Percentiles rank a stretch among this genome's conserved stretches.
phyloP scores from a whole-genome alignment of 1,140 invertebrate genomes.

The Drosophila lowei region DNA sequence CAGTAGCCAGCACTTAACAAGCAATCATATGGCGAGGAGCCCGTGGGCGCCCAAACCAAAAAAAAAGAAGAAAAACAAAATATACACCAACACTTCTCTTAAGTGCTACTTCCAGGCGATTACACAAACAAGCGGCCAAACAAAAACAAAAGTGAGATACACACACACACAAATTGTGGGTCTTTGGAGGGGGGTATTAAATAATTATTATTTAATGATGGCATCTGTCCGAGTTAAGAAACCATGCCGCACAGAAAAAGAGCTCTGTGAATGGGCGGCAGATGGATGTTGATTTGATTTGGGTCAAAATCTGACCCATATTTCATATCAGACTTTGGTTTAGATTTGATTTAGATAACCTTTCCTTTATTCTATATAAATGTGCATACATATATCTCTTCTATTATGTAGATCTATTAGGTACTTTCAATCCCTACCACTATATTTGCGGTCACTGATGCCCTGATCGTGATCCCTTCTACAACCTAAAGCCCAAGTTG shows the following conservation, averaged over 20 bases:
- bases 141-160: constrained; percentile 39
- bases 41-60: constrained; percentile 38
- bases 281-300: constrained; percentile 12
- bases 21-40: constrained; percentile 22
- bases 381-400: too few relatives aligned
- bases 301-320: constrained; percentile 22
- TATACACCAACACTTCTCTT: constrained; percentile 33
- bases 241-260: constrained; percentile 2
- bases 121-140: constrained; percentile 54
- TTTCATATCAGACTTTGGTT: not conserved
- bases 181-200: constrained; percentile 43
- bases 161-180: constrained; percentile 11
- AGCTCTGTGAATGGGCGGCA: constrained; percentile 9
- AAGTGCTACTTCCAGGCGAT: constrained; percentile 72
- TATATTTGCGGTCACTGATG: too few relatives aligned
- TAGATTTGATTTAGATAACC: not conserved
- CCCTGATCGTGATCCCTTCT: too few relatives aligned
- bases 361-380: not conserved
- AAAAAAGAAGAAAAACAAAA: constrained; percentile 29
- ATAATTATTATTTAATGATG: constrained; percentile 76
- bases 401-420: too few relatives aligned
- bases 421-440: too few relatives aligned
- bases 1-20: constrained; percentile 63
- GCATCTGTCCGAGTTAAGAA: constrained; percentile 44
- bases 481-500: constrained; percentile 11